Evolutionary conservation across 2,888 invertebrate species (phyloP).

Genomic region (Chloroclystis v-ata): DNA sequence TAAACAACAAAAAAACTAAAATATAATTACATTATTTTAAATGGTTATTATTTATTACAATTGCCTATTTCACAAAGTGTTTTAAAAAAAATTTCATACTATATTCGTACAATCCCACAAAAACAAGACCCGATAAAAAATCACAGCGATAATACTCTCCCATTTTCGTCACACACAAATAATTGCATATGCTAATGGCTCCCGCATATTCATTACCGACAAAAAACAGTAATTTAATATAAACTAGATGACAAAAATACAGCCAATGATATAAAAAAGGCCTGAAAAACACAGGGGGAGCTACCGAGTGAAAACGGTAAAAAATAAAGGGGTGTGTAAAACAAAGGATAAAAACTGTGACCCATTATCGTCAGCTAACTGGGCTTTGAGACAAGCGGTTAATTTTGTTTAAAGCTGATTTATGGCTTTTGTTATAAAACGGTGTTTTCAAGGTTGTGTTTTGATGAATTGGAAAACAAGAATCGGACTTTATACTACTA

Average conservation of each 20-base stretch:
- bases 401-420: constrained; percentile 67
- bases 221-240: constrained; percentile 74
- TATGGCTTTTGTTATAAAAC: constrained; percentile 39
- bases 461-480: not conserved
- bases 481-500: not conserved
- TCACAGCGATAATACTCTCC: constrained; percentile 56
- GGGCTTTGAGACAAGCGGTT: constrained; percentile 66
- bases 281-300: constrained; percentile 56
- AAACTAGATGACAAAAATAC: constrained; percentile 74
- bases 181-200: constrained; percentile 55
- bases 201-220: constrained; percentile 75
- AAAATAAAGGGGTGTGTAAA: constrained; percentile 61
- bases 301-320: constrained; percentile 47
- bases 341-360: constrained; percentile 57
- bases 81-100: not conserved
- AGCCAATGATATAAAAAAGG: constrained; percentile 66
- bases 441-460: constrained; percentile 4
- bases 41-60: too few species aligned
- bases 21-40: too few species aligned
- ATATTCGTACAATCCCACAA: constrained; percentile 13
- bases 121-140: constrained; percentile 44
- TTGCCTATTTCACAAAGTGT: not conserved
- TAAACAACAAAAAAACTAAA: too few species aligned
- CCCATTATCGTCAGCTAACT: constrained; percentile 62
- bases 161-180: constrained; percentile 53